Evolutionary conservation across 2,113 vertebrate species (phyloP), one percentile per base, ranked within the genome.

Genomic region (Thomomys bottae): DNA sequence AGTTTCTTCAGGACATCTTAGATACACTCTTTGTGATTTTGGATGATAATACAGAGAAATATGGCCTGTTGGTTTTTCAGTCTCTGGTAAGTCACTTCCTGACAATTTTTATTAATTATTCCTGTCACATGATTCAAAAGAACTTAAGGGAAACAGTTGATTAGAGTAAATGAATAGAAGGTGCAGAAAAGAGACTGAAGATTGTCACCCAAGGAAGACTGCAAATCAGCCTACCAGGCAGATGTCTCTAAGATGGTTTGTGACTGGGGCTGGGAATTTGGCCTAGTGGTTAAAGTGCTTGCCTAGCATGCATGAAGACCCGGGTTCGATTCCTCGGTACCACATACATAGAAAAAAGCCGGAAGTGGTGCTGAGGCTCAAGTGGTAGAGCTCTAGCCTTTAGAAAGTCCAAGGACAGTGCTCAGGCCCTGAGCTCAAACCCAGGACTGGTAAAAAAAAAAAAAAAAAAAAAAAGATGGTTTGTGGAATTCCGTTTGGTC

Each of bases 31-130:
- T 99, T 95, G 98, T 99, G 87, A 99, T 99, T 97, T 97, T 99
- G 97, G 99, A 99, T 97, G 99, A 99, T 96, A 99, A 99, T 96
- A 99, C 99, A 28, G 99, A 99, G 96, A 99, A 99, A 96, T 99
- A 99, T 2, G 99, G 99, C 59, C 98, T 99, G 2, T 94, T 99
- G 96, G 99, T 99, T 96, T 99, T 99, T 96, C 99, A 99, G 96
- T 99, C 99, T 93, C 97, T 99, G 99, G 99, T 99, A 98, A 98
- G 98, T 93, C 28, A 70, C 36, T 84, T 81, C 40, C 45, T 73
- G 28, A 76, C 49, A 85, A 38, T 86, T 70, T 89, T 90, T 87
- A 84, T 81, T 92, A 75, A 61, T 92, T 82, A 84, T 88, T 78
- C 18, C 49, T 63, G 6, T 88, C 28, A 76, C 15, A 3, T 71